These are phyloP conservation scores for Tragelaphus strepsiceros DNA, from an alignment of 2,113 vertebrate species.

Conservation along the genomic window DNA sequence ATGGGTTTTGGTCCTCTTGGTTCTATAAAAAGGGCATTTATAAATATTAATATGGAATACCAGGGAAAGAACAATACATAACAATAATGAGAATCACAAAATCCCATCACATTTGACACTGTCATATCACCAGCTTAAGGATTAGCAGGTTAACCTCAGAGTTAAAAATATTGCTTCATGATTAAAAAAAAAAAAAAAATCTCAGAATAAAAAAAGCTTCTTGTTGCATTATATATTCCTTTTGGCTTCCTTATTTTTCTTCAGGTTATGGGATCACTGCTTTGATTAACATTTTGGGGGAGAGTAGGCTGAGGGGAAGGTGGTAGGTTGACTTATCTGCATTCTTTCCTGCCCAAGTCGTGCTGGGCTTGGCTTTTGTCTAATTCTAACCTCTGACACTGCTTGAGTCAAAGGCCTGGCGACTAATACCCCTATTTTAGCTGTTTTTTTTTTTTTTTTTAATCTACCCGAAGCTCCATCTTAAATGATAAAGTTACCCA, in stretches of 20 bases:
- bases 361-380: conserved; percentile 77
- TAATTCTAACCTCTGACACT: conserved; percentile 78
- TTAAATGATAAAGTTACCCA: conserved; percentile 81
- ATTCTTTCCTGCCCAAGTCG: conserved; percentile 67
- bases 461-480: conserved; percentile 42
- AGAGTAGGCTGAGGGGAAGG: conserved; percentile 63
- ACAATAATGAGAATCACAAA: conserved; percentile 86
- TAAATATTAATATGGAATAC: conserved; percentile 85
- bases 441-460: conserved; percentile 22
- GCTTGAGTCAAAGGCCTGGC: conserved; percentile 77
- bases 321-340: conserved; percentile 71
- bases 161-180: conserved; percentile 84
- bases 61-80: conserved; percentile 84
- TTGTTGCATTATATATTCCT: conserved; percentile 68
- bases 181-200: conserved; percentile 79
- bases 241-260: conserved; percentile 70
- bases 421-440: conserved; percentile 78
- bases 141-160: conserved; percentile 87
- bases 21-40: conserved; percentile 84
- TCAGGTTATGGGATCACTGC: conserved; percentile 70
- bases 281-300: conserved; percentile 64
- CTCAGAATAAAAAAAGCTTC: conserved; percentile 64
- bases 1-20: conserved; percentile 75
- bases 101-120: conserved; percentile 87
- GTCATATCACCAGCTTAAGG: conserved; percentile 85